Base-by-base conservation (phyloP, 2,113 vertebrate genomes). In the Equus przewalskii region DNA sequence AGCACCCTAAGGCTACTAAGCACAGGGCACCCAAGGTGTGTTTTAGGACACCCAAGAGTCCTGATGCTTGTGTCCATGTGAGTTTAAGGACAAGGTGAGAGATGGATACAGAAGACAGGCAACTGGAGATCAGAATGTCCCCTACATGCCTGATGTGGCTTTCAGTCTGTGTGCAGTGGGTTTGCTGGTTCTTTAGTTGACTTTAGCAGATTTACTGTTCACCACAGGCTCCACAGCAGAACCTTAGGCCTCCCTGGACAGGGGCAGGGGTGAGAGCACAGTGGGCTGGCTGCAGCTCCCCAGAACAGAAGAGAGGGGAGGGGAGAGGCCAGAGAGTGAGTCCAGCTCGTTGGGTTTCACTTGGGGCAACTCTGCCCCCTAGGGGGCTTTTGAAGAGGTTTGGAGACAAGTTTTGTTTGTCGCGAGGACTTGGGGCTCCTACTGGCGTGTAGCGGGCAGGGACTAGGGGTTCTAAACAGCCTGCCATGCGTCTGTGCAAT, bases 141-240 rank as follows among this genome's bases (percentile, higher is more conserved):
- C 65, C 49, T 70, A 67, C 7, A 5, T 67, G 79, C 41, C 41
- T 19, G 21, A 76, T n/a, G 15, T 51, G 56, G 64, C 62, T 80
- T 82, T 88, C 26, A 44, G 1, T 65, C 75, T 94, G 85, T 65
- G 21, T 49, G 80, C 80, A 14, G 3, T 33, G 78, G 65, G 28
- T 62, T 51, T 86, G 46, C 65, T 65, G n/a, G 69, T 88, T 64
- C 84, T 90, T 87, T 78, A 64, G 51, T 26, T 86, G 81, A 89
- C 75, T 85, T 86, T 72, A 21, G 33, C 16, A 73, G 64, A 62
- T 76, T 72, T 28, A 7, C 56, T 36, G 19, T 60, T 58, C 21
- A 28, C 46, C 51, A 44, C 13, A 60, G 36, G 62, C n/a, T 33
- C n/a, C 30, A 24, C 13, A 80, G 86, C 33, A 89, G 70, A 87